Evolutionary conservation across 2,888 invertebrate species (phyloP).

Genomic region (Phaedon cochleariae): DNA sequence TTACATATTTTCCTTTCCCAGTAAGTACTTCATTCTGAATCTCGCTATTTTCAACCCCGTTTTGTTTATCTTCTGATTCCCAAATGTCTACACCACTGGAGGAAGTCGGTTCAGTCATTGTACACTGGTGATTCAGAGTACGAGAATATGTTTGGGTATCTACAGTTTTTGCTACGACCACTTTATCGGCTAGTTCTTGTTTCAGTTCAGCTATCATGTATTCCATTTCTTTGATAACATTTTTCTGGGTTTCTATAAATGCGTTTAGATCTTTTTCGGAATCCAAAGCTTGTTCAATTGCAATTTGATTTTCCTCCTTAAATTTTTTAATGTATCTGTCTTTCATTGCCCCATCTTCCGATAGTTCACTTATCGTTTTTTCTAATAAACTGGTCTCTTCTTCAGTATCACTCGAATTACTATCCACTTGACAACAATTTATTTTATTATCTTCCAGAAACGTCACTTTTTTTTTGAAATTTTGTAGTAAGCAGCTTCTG

Average conservation of each 20-base stretch:
- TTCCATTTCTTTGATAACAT: conserved; percentile 6
- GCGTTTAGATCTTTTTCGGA: neutral
- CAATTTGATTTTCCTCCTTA: conserved; percentile 6
- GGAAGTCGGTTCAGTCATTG: neutral
- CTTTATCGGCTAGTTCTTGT: conserved; percentile 5
- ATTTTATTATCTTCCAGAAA: conserved; percentile 1
- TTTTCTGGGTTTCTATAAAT: conserved; percentile 4
- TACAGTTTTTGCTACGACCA: conserved; percentile 2
- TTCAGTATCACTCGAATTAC: neutral
- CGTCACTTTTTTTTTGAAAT: conserved; percentile 5
- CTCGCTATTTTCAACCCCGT: neutral
- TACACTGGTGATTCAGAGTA: conserved; percentile 1
- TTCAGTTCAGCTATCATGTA: neutral
- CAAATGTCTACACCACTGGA: neutral
- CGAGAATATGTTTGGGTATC: conserved; percentile 6
- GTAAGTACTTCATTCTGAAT: conserved; percentile 2
- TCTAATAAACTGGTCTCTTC: neutral
- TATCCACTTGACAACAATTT: conserved; percentile 2
- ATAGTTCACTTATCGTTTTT: conserved; percentile 2
- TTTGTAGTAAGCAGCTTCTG: neutral
- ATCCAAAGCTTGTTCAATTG: conserved; percentile 3
- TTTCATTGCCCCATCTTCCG: neutral
- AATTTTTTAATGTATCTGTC: neutral
- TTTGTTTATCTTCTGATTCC: neutral
- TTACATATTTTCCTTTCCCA: neutral